Evolutionary conservation across 2,797 vertebrate genomes (phyloP).

Genomic region (Denticeps clupeoides): DNA sequence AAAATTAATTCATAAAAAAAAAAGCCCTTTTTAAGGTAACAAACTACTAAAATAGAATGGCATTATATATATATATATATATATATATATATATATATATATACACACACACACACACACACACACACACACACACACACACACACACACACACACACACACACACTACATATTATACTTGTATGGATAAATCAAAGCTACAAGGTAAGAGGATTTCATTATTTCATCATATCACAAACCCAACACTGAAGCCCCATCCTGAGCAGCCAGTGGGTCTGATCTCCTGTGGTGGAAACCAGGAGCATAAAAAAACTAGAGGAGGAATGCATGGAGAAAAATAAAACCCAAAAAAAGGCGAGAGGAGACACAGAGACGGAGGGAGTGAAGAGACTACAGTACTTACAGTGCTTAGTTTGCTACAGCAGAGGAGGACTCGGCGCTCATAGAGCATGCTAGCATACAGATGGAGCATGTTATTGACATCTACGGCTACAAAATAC

Average conservation of each 20-base stretch:
- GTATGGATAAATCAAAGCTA: no score
- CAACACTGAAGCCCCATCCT: background rate
- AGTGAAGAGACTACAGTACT: slow-evolving; percentile 45
- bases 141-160: no score
- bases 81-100: no score
- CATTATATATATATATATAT: no score
- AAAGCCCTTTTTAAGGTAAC: no score
- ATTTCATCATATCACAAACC: no score
- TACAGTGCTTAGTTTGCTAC: slow-evolving; percentile 96
- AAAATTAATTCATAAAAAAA: no score
- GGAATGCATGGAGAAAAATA: background rate
- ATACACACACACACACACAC: no score
- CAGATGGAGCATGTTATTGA: slow-evolving; percentile 97
- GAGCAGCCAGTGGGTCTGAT: background rate
- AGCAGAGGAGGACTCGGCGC: slow-evolving; percentile 88
- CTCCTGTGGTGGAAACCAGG: background rate
- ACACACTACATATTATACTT: background rate
- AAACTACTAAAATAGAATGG: no score
- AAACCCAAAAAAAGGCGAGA: background rate
- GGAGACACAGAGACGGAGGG: background rate
- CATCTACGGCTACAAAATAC: slow-evolving; percentile 96
- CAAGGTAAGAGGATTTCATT: no score
- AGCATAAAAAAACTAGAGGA: background rate
- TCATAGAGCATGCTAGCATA: slow-evolving; percentile 97
- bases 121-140: no score